Evolutionary conservation across 2,797 vertebrate species (phyloP).

Genomic region (Gadopsis bispinosus): DNA sequence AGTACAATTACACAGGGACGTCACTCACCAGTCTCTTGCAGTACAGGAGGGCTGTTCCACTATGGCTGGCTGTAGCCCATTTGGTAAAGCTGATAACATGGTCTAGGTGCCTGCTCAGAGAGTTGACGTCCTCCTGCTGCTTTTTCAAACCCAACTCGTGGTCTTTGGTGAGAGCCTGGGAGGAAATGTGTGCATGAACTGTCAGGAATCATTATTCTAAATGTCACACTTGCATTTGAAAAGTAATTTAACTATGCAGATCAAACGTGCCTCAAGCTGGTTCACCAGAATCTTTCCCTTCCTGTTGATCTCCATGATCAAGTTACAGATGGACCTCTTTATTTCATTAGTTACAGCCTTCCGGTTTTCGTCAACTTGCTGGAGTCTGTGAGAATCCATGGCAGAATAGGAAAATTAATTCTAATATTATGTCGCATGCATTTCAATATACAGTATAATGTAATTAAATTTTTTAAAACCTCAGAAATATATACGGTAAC

Average conservation of each 20-base stretch:
- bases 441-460: not conserved
- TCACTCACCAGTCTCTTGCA: constrained; percentile 94
- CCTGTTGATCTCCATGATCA: constrained; percentile 98
- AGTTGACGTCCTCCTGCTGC: constrained; percentile 90
- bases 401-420: not conserved
- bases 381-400: constrained; percentile 84
- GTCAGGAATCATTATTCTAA: rapidly evolving
- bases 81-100: constrained; percentile 97
- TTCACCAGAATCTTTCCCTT: constrained; percentile 97
- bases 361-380: constrained; percentile 97
- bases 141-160: constrained; percentile 92
- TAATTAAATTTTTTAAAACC: not conserved
- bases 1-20: not conserved
- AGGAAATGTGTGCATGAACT: not conserved
- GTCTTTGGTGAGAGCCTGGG: constrained; percentile 88
- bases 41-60: constrained; percentile 93
- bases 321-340: constrained; percentile 96
- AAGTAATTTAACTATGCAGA: not conserved
- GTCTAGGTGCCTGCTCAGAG: constrained; percentile 92
- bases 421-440: not conserved
- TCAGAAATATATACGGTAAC: not conserved
- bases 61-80: constrained; percentile 95
- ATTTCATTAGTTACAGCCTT: constrained; percentile 97
- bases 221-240: not conserved
- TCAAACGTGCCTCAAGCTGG: constrained; percentile 92